Evolutionary conservation across 2,888 invertebrate genomes (phyloP), one percentile per base, ranked within the genome.

Genomic region (Dynastes tityus): DNA sequence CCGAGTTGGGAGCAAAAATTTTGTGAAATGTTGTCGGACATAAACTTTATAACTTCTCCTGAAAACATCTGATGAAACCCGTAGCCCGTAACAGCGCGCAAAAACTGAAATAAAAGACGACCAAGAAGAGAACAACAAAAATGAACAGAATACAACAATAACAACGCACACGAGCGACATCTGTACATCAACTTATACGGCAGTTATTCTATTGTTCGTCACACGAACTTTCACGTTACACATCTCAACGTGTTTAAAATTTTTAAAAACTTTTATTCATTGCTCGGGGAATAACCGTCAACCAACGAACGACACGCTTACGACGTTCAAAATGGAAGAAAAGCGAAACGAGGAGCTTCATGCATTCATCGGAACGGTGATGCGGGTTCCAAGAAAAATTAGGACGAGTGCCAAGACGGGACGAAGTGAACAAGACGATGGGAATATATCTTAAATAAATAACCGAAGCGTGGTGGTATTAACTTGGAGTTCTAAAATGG

Each of bases 221-320:
- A 29, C 29, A 32, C 27, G 32, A 29, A 32, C 29, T 63, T 63
- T 63, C 29, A 29, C 63, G 63, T 63, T 63, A 63, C 32, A 63
- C 63, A 63, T 63, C 9, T 63, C 63, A 32, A 13, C 63, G 63
- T 63, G 63, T 63, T 63, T 63, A 63, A 63, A 63, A 63, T 63
- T 37, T 63, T 32, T 29, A 11, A 63, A 32, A 63, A 63, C 32
- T 63, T 63, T 63, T 63, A 32, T 11, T 63, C 13, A 13, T n/a
- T n/a, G 16, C 55, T 45, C 45, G 45, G 45, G 45, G 45, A n/a
- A 22, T 22, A 16, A 13, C 55, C 55, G 55, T 55, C 55, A 55
- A 16, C 55, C 45, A 45, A 13, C 55, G 8, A 8, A 13, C 55
- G 22, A 5, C 2, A 11, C 55, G 16, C 5, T 22, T n/a, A 55